Percentiles rank a stretch among this genome's conserved stretches.
Conservation (phyloP, 2,113 vertebrate genomes). For the Cyanoramphus novaezelandiae region DNA sequence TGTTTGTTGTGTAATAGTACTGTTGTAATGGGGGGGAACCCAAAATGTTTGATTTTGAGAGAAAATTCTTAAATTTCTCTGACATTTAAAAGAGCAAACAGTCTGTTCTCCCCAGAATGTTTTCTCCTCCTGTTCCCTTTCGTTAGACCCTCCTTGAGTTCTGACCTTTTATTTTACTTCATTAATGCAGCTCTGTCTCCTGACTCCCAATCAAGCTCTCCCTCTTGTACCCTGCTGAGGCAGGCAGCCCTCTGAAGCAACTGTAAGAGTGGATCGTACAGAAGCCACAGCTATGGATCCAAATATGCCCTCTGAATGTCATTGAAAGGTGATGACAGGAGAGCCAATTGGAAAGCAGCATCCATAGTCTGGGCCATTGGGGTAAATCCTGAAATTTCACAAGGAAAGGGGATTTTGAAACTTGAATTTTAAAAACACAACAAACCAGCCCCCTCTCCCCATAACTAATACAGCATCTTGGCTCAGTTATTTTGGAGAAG, state of each 20-base stretch:
- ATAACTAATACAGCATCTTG: not conserved
- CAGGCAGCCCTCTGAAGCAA: not conserved
- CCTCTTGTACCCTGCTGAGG: not conserved
- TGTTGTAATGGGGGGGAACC: not conserved
- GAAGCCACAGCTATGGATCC: not conserved
- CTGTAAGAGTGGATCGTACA: not conserved
- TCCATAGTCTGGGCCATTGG: accelerated
- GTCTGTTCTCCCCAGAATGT: not conserved
- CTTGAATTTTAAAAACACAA: accelerated
- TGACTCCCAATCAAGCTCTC: not conserved
- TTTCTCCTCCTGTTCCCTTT: not conserved
- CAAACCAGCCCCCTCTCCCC: not conserved
- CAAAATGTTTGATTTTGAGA: not conserved
- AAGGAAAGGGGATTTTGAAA: not conserved
- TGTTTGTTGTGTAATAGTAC: not conserved
- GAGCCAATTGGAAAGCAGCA: not conserved
- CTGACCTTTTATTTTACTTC: conserved; percentile 13
- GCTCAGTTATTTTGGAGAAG: not conserved
- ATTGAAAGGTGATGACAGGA: not conserved
- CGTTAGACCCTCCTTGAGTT: not conserved
- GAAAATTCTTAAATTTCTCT: not conserved
- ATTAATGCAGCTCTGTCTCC: not conserved
- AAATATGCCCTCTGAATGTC: not conserved
- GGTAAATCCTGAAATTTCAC: not conserved
- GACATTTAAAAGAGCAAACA: not conserved